Percentiles rank a stretch among this genome's conserved stretches.
Evolutionary conservation across 37 sponge, comb jelly and placozoan genomes (phyloP).

Genomic region (Geodia barretti): DNA sequence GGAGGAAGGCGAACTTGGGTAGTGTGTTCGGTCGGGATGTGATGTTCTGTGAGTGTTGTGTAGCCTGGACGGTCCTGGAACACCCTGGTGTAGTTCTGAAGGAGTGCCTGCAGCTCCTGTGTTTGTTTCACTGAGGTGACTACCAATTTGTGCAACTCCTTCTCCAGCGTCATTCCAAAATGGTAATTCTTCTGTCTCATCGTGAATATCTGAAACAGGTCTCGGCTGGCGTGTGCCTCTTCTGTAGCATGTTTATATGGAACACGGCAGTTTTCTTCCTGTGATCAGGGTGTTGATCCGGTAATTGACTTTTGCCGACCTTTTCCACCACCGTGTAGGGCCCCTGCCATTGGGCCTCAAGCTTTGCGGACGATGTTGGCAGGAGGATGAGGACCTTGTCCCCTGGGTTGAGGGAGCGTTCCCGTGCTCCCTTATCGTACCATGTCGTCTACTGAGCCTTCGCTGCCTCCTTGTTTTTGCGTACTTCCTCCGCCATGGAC

Average conservation of each 20-base stretch:
- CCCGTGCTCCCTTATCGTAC: slow-evolving; percentile 39
- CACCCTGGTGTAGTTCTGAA: neutral
- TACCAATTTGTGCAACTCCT: neutral
- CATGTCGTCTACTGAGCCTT: slow-evolving; percentile 39
- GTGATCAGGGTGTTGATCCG: slow-evolving; percentile 13
- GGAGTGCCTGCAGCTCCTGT: slow-evolving; percentile 11
- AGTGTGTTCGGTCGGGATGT: neutral
- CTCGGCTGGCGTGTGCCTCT: no score
- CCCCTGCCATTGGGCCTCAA: slow-evolving; percentile 51
- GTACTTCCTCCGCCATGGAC: slow-evolving; percentile 18
- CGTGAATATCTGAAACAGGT: neutral
- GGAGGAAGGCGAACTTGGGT: slow-evolving; percentile 16
- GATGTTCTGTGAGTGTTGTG: slow-evolving; percentile 30
- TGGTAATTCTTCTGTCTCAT: neutral
- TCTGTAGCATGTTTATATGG: slow-evolving; percentile 7
- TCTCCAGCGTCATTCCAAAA: neutral
- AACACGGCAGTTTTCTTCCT: slow-evolving; percentile 2
- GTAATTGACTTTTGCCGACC: slow-evolving; percentile 42
- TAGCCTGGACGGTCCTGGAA: slow-evolving; percentile 19
- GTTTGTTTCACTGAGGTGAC: neutral
- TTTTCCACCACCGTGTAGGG: slow-evolving; percentile 31
- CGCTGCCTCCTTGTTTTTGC: slow-evolving; percentile 21
- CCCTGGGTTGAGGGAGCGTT: slow-evolving; percentile 29
- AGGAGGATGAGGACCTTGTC: slow-evolving; percentile 66
- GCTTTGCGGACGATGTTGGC: slow-evolving; percentile 26